These are phyloP conservation scores for Oryzias celebensis DNA, from an alignment of 2,113 vertebrate genomes.

Conservation along the genomic window DNA sequence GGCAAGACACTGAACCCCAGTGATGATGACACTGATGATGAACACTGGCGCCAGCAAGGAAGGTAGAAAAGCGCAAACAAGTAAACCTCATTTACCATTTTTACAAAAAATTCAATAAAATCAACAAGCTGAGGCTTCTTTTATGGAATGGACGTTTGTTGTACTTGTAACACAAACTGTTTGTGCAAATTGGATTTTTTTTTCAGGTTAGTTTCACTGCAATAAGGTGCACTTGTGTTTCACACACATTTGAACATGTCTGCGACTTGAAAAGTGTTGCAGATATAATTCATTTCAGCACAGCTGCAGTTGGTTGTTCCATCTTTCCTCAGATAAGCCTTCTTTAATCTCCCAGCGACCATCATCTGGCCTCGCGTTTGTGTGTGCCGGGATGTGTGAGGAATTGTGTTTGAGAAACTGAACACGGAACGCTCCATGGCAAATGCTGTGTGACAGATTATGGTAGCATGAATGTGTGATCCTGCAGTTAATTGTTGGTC, in stretches of 20 bases:
- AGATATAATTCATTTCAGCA: conserved; percentile 81
- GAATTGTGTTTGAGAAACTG: conserved; percentile 51
- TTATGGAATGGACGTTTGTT: background rate
- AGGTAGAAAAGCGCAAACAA: no score
- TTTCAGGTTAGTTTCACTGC: conserved; percentile 36
- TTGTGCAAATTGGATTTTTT: conserved; percentile 60
- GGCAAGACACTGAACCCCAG: no score
- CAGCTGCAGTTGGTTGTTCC: conserved; percentile 68
- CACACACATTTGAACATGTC: conserved; percentile 39
- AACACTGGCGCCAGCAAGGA: no score
- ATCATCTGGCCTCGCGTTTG: conserved; percentile 65
- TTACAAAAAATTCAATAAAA: no score
- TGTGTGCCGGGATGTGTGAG: conserved; percentile 49
- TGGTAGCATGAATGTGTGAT: conserved; percentile 58
- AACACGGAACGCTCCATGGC: conserved; percentile 26
- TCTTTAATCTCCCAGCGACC: conserved; percentile 79
- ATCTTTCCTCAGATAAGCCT: conserved; percentile 79
- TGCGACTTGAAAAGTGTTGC: conserved; percentile 39
- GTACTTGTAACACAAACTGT: conserved; percentile 43
- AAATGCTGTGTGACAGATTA: conserved; percentile 45
- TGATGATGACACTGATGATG: no score
- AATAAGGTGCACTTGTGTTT: conserved; percentile 49
- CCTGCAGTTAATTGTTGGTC: conserved; percentile 35
- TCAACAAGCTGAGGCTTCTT: background rate
- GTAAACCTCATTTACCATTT: no score